A percentile compares a stretch with the other conserved stretches of the same genome.
Evolutionary conservation across 2,113 vertebrate genomes (phyloP).

Genomic region (Orycteropus afer): DNA sequence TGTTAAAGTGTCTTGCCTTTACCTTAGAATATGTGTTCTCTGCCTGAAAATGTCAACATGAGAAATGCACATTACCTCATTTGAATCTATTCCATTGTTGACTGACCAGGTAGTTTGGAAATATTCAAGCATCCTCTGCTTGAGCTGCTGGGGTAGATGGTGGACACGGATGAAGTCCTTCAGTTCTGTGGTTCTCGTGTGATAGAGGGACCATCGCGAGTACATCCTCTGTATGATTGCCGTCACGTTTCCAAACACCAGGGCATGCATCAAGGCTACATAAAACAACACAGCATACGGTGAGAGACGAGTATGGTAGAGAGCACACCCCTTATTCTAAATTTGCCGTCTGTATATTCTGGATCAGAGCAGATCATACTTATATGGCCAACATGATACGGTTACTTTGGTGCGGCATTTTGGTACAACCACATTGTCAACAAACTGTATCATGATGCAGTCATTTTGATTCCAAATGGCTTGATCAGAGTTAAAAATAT

Average conservation of each 20-base stretch:
- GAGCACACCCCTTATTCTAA: no score
- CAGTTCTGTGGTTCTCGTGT: conserved; percentile 97
- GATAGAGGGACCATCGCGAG: conserved; percentile 98
- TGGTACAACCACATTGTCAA: not conserved
- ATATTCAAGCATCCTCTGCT: conserved; percentile 99
- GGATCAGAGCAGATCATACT: not conserved
- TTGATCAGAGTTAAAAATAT: conserved; percentile 14
- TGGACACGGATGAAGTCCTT: conserved; percentile 99
- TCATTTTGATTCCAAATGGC: not conserved
- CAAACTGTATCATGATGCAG: not conserved
- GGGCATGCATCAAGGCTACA: conserved; percentile 96
- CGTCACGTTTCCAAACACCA: conserved; percentile 99
- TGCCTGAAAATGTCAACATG: conserved; percentile 3
- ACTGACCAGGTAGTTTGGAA: conserved; percentile 99
- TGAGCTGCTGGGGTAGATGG: conserved; percentile 96
- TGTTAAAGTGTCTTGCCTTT: not conserved
- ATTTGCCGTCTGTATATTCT: not conserved
- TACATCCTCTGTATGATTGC: conserved; percentile 99
- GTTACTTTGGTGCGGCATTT: not conserved
- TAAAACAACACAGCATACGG: conserved; percentile 5
- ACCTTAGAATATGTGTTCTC: not conserved
- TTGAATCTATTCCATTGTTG: conserved; percentile 99
- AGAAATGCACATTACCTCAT: conserved; percentile 90
- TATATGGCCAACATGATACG: not conserved
- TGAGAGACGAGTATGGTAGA: not conserved